Evolutionary conservation across 2,113 vertebrate species (phyloP).

Genomic region (Heliornis fulica): DNA sequence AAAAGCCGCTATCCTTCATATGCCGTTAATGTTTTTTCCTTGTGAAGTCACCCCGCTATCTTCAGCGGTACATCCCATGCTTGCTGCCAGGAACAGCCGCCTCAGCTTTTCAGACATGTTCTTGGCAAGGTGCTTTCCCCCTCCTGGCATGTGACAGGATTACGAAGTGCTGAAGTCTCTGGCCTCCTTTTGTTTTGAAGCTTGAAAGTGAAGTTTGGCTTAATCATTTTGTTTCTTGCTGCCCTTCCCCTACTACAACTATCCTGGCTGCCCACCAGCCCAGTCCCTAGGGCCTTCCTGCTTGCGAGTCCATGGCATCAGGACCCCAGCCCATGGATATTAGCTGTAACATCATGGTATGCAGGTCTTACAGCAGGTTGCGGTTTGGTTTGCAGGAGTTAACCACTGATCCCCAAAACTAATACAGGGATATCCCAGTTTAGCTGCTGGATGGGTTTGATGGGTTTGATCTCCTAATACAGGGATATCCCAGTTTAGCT

Average conservation of each 20-base stretch:
- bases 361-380: not conserved
- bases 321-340: not conserved
- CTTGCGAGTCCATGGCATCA: not conserved
- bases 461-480: too few relatives aligned
- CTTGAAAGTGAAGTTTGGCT: not conserved
- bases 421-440: too few relatives aligned
- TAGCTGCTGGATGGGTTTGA: too few relatives aligned
- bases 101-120: not conserved
- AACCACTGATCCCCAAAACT: not conserved
- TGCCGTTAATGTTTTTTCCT: not conserved
- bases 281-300: not conserved
- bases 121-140: not conserved
- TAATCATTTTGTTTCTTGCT: not conserved
- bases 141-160: not conserved
- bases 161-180: not conserved
- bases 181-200: conserved; percentile 11
- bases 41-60: not conserved
- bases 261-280: not conserved
- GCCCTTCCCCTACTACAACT: not conserved
- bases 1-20: not conserved
- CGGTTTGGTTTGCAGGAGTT: not conserved
- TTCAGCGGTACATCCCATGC: not conserved
- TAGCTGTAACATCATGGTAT: not conserved
- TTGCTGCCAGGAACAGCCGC: not conserved
- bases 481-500: not conserved